phyloP scores from a whole-genome alignment of 2,113 vertebrate species.

The Xyliphius kryptos region DNA sequence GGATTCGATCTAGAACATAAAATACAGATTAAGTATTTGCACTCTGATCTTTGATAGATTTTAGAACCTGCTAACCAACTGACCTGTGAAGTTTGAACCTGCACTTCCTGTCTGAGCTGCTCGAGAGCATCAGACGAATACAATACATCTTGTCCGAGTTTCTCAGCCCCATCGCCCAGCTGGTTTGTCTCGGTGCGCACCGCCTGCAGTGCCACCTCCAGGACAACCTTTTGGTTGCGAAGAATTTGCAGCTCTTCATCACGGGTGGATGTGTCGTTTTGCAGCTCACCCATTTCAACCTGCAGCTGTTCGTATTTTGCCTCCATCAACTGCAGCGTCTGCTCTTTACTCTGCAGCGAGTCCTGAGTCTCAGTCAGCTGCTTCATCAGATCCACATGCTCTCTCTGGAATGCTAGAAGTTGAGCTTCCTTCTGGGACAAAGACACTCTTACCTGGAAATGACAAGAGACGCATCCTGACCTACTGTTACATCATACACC shows the following conservation, averaged over 20 bases:
- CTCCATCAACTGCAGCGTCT: slow-evolving; percentile 79
- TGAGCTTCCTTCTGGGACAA: slow-evolving; percentile 86
- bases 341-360: slow-evolving; percentile 78
- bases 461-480: too few species aligned
- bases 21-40: too few species aligned
- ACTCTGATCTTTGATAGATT: too few species aligned
- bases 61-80: too few species aligned
- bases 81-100: slow-evolving; percentile 85
- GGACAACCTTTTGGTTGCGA: slow-evolving; percentile 86
- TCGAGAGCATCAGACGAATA: slow-evolving; percentile 72
- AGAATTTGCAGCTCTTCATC: slow-evolving; percentile 80
- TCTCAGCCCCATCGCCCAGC: slow-evolving; percentile 60
- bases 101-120: slow-evolving; percentile 80
- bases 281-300: slow-evolving; percentile 74
- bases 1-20: slow-evolving; percentile 75
- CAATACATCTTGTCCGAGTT: slow-evolving; percentile 71
- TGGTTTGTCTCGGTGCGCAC: slow-evolving; percentile 71
- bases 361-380: slow-evolving; percentile 85
- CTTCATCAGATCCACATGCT: slow-evolving; percentile 84
- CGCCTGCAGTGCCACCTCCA: slow-evolving; percentile 87
- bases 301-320: slow-evolving; percentile 76
- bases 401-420: slow-evolving; percentile 78
- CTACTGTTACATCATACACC: too few species aligned
- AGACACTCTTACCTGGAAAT: slow-evolving; percentile 72
- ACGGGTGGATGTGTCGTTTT: slow-evolving; percentile 69